phyloP scores from a whole-genome alignment of 2,888 invertebrate genomes.

The Entomobrya proxima region DNA sequence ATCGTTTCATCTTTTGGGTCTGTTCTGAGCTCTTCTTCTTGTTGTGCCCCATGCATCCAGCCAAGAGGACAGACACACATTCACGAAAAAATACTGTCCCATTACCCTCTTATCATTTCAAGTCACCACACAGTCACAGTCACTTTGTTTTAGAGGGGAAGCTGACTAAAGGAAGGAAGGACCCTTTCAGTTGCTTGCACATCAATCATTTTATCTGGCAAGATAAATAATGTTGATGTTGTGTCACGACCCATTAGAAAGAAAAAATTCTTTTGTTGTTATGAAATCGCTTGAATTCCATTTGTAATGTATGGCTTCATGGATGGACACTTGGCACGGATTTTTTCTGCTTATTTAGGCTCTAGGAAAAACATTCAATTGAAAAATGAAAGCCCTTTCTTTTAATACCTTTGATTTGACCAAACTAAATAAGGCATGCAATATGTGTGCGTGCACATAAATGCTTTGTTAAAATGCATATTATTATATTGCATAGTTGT shows the following conservation, averaged over 20 bases:
- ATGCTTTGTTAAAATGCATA: neutral
- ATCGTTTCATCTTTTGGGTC: conserved; percentile 22
- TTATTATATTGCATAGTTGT: neutral
- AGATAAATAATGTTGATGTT: conserved; percentile 60
- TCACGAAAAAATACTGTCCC: conserved; percentile 44
- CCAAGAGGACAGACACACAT: neutral
- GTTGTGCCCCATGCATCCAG: neutral
- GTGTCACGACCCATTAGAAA: conserved; percentile 61
- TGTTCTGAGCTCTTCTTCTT: neutral
- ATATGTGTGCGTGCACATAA: neutral
- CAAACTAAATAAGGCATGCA: neutral
- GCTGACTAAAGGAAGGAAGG: conserved; percentile 18
- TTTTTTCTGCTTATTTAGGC: neutral
- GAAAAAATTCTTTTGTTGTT: conserved; percentile 37
- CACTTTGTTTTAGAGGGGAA: conserved; percentile 27
- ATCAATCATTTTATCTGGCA: conserved; percentile 64
- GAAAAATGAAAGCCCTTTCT: neutral
- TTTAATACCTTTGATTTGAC: neutral
- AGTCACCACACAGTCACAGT: conserved; percentile 42
- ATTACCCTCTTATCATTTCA: conserved; percentile 37
- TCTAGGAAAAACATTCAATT: neutral
- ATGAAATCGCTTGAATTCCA: conserved; percentile 19
- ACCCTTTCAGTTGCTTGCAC: conserved; percentile 61
- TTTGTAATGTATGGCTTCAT: neutral
- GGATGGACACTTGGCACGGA: neutral